These are phyloP conservation scores for Selenia dentaria DNA, from an alignment of 2,888 invertebrate genomes.

Conservation along the genomic window DNA sequence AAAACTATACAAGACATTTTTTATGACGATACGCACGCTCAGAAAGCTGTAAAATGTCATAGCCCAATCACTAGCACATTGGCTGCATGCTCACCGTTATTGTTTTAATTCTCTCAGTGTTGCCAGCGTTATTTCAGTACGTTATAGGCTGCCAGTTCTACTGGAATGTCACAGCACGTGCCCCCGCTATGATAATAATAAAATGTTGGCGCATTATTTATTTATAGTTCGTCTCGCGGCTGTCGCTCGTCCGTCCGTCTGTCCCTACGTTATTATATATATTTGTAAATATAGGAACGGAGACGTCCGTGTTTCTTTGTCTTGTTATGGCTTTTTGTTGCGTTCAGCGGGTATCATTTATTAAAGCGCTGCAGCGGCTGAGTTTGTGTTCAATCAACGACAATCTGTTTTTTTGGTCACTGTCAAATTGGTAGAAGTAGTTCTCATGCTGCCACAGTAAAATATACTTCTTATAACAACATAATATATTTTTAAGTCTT, in stretches of 20 bases:
- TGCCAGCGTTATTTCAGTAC: conserved; percentile 59
- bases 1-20: background rate
- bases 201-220: conserved; percentile 84
- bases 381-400: background rate
- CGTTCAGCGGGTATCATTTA: conserved; percentile 13
- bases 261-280: conserved; percentile 36
- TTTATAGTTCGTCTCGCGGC: conserved; percentile 82
- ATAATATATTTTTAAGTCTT: too few relatives aligned
- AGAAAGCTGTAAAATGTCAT: conserved; percentile 6
- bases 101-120: conserved; percentile 37
- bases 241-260: conserved; percentile 81
- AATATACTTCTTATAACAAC: too few relatives aligned
- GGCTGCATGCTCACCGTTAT: conserved; percentile 16
- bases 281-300: conserved; percentile 12
- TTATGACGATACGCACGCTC: background rate
- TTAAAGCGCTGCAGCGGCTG: conserved; percentile 7
- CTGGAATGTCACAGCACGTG: conserved; percentile 80
- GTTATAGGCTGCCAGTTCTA: conserved; percentile 39
- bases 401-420: background rate
- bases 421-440: background rate
- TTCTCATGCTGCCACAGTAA: too few relatives aligned
- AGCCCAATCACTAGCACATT: conserved; percentile 12
- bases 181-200: conserved; percentile 81
- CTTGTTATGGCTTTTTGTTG: conserved; percentile 25
- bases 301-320: conserved; percentile 28